Conservation (phyloP, 2,888 invertebrate species). For the Branchellion lobata region DNA sequence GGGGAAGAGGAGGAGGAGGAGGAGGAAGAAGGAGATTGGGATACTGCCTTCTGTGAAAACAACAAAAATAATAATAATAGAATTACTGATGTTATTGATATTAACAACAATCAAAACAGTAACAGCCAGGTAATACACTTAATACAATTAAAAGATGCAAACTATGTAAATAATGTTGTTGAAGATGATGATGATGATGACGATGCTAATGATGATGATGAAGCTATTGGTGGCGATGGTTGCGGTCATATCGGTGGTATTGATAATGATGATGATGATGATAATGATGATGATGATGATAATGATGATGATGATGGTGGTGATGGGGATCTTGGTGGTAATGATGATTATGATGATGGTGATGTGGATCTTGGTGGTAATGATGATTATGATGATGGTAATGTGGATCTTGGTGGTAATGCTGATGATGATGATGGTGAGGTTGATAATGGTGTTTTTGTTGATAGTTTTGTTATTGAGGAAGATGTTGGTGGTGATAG, state of each 20-base stretch:
- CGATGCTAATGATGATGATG: conserved; percentile 13
- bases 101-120: not conserved
- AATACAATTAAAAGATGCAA: no score
- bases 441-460: no score
- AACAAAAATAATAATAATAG: no score
- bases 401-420: not conserved
- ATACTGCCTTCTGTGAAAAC: no score
- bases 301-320: not conserved
- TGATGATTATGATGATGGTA: conserved; percentile 13
- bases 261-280: conserved; percentile 1
- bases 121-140: not conserved
- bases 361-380: not conserved
- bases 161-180: no score
- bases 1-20: no score
- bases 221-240: conserved; percentile 13
- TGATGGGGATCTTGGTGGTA: not conserved
- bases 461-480: no score
- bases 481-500: no score
- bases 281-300: conserved; percentile 1
- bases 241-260: not conserved
- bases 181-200: no score
- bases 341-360: not conserved
- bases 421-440: no score
- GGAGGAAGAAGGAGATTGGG: no score
- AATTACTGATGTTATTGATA: not conserved